Evolutionary conservation across 2,888 invertebrate species (phyloP), one percentile per base, ranked within the genome.

Genomic region (Miltochrista miniata): DNA sequence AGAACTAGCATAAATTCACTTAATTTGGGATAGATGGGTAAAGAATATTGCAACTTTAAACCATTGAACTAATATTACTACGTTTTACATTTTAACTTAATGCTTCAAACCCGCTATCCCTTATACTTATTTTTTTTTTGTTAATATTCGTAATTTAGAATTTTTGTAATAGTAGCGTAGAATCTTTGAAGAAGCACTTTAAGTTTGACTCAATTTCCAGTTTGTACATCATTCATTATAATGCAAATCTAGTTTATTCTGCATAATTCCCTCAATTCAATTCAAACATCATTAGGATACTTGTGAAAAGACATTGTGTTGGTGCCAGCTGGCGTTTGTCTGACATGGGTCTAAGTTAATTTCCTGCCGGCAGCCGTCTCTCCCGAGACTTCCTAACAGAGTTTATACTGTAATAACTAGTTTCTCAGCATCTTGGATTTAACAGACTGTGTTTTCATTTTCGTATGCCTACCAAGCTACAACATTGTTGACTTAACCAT

Each of bases 341-440:
- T 78, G 83, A 80, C 80, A 72, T 65, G 81, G 84, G 81, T 81
- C 72, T 59, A 70, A 72, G 71, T 81, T 85, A 86, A 87, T 88
- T 85, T 87, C 83, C 83, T 44, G 81, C 70, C 68, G 66, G 66
- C 67, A 68, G 51, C 51, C 64, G 37, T 51, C 53, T 49, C 60
- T 59, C 55, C 54, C 50, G 61, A 68, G 68, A 66, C 18, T 63
- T 67, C 57, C 68, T 80, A 81, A 83, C 81, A 65, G 79, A 81
- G 79, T 83, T 82, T 69, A 72, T 73, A 69, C 72, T 68, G 61
- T 65, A 61, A 61, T 74, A 70, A 72, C 15, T 4, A 41, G 18
- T 35, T 8, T 40, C 15, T n/a, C 13, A 12, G 14, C 13, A 45
- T 12, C 34, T 43, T 34, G 8, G 18, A 35, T 7, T 24, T 13